Percentiles rank a stretch among this genome's conserved stretches.
These are phyloP conservation scores for Tetramorium parvispinum DNA, from an alignment of 1,140 invertebrate species.

Conservation along the genomic window DNA sequence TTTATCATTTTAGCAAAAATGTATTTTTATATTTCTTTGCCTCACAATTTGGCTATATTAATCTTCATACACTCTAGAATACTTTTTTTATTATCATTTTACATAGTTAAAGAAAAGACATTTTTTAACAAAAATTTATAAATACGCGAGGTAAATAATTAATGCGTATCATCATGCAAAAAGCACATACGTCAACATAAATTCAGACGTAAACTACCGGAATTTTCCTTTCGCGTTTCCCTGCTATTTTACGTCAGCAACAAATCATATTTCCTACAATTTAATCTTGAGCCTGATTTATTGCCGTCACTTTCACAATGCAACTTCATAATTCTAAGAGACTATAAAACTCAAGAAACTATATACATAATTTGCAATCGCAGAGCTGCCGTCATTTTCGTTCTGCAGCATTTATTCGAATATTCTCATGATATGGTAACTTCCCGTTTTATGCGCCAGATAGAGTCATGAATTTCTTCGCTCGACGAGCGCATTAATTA, in stretches of 20 bases:
- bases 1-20: not conserved
- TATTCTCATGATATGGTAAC: not conserved
- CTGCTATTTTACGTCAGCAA: slow-evolving; percentile 37
- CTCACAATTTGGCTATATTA: not conserved
- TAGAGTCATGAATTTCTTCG: slow-evolving; percentile 8
- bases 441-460: not conserved
- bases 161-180: slow-evolving; percentile 8
- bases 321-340: slow-evolving; percentile 43
- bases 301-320: slow-evolving; percentile 41
- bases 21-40: not conserved
- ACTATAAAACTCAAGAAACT: slow-evolving; percentile 51
- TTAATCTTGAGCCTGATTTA: slow-evolving; percentile 46
- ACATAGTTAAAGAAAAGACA: not conserved
- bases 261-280: slow-evolving; percentile 51
- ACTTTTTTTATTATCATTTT: not conserved
- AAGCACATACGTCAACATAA: slow-evolving; percentile 9
- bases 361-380: slow-evolving; percentile 36
- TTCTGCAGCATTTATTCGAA: slow-evolving; percentile 9
- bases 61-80: not conserved
- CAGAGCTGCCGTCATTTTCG: not conserved
- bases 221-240: slow-evolving; percentile 29
- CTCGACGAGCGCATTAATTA: slow-evolving; percentile 15
- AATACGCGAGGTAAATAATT: slow-evolving; percentile 1
- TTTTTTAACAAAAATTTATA: not conserved
- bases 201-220: slow-evolving; percentile 1